phyloP scores from a whole-genome alignment of 2,888 invertebrate genomes.

The Watsonalla cultraria region DNA sequence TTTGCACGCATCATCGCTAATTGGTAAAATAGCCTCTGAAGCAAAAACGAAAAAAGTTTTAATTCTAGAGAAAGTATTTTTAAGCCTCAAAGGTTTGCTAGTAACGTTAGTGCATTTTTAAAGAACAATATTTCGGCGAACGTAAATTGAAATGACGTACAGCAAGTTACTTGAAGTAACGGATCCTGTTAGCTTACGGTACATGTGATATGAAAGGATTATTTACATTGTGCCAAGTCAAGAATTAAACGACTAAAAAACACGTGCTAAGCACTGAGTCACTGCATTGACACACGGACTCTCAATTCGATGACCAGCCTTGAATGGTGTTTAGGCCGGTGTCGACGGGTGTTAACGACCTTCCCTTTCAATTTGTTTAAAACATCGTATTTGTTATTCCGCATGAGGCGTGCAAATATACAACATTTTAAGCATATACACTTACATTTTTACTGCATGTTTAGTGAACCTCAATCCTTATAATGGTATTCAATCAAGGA shows the following conservation, averaged over 20 bases:
- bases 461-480: too few species aligned
- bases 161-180: constrained; percentile 20
- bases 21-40: constrained; percentile 31
- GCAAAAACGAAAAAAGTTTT: constrained; percentile 8
- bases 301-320: constrained; percentile 3
- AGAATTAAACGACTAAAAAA: constrained; percentile 17
- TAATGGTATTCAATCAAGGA: too few species aligned
- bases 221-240: constrained; percentile 8
- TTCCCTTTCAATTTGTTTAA: constrained; percentile 5
- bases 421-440: too few species aligned
- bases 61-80: neutral
- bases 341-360: constrained; percentile 10
- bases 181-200: constrained; percentile 21
- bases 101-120: neutral
- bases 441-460: too few species aligned
- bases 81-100: neutral
- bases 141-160: constrained; percentile 7
- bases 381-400: neutral
- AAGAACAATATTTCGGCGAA: neutral
- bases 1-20: constrained; percentile 40
- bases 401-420: neutral
- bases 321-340: constrained; percentile 8
- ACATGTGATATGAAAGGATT: constrained; percentile 16
- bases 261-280: constrained; percentile 20
- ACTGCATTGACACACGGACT: constrained; percentile 4